Conservation (phyloP, 2,888 invertebrate species). For the Mythimna ferrago region DNA sequence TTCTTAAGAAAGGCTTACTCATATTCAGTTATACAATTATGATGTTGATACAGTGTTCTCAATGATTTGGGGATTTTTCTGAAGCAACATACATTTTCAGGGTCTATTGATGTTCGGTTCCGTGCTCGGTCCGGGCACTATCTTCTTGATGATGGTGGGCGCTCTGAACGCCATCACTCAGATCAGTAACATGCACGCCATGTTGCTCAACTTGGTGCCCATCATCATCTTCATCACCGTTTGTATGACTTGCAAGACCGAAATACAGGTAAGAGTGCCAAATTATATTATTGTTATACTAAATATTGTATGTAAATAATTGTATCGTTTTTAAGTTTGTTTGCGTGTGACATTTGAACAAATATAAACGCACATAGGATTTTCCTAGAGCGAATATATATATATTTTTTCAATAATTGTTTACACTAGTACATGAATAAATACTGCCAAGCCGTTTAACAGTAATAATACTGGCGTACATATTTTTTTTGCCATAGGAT, state of each 20-base stretch:
- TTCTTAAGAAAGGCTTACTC: background rate
- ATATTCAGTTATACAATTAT: background rate
- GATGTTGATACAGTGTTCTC: background rate
- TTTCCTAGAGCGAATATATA: background rate
- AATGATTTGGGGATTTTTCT: background rate
- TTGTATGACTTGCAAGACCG: conserved; percentile 93
- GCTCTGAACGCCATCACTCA: conserved; percentile 95
- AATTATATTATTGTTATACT: background rate
- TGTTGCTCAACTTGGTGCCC: conserved; percentile 93
- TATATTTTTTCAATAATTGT: too few relatives aligned
- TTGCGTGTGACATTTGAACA: too few relatives aligned
- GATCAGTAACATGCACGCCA: conserved; percentile 92
- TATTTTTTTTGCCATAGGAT: too few relatives aligned
- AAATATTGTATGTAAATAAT: background rate
- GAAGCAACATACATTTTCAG: conserved; percentile 70
- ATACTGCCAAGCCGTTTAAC: too few relatives aligned
- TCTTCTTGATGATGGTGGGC: conserved; percentile 95
- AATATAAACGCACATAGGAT: background rate
- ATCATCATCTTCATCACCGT: conserved; percentile 92
- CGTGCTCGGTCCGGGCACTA: conserved; percentile 95
- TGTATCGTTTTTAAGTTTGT: background rate
- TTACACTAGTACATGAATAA: too few relatives aligned
- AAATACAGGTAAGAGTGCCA: conserved; percentile 90
- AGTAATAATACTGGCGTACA: too few relatives aligned
- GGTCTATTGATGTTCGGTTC: conserved; percentile 93